Conservation (phyloP, 2,113 vertebrate species). For the Dinomys branickii region DNA sequence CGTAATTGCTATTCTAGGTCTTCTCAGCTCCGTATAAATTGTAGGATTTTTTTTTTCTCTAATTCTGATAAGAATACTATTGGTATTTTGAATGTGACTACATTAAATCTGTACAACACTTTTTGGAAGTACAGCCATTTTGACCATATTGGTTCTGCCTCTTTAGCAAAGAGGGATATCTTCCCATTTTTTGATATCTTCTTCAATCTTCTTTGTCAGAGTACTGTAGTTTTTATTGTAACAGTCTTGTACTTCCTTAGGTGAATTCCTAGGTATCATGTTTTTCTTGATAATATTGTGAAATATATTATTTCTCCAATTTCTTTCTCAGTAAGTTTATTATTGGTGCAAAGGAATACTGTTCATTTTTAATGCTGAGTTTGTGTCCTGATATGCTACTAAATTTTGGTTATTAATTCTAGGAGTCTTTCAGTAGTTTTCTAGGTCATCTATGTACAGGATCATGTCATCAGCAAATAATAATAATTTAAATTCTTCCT, state of each 20-base stretch:
- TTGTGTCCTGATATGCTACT: not conserved
- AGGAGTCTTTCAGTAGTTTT: not conserved
- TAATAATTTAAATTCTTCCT: not conserved
- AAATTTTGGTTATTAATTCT: not conserved
- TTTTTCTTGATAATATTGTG: not conserved
- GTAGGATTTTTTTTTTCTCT: not conserved
- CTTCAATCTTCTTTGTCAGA: not conserved
- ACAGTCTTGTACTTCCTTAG: not conserved
- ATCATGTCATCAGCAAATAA: not conserved
- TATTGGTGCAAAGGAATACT: not conserved
- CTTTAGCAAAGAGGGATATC: not conserved
- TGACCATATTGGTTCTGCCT: not conserved
- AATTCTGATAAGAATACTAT: not conserved
- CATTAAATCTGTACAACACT: not conserved
- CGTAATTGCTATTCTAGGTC: not conserved
- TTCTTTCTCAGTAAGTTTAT: not conserved
- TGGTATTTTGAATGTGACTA: not conserved
- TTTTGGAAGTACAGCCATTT: not conserved
- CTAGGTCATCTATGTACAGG: not conserved
- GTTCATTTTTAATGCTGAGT: not conserved
- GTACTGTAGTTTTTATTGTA: not conserved
- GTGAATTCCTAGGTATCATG: not conserved
- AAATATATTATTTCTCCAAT: not conserved
- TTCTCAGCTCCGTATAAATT: not conserved
- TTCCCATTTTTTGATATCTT: not conserved